Percentiles rank a stretch among this genome's conserved stretches.
Evolutionary conservation across 2,888 invertebrate genomes (phyloP).

Genomic region (Neoscelio sp.): DNA sequence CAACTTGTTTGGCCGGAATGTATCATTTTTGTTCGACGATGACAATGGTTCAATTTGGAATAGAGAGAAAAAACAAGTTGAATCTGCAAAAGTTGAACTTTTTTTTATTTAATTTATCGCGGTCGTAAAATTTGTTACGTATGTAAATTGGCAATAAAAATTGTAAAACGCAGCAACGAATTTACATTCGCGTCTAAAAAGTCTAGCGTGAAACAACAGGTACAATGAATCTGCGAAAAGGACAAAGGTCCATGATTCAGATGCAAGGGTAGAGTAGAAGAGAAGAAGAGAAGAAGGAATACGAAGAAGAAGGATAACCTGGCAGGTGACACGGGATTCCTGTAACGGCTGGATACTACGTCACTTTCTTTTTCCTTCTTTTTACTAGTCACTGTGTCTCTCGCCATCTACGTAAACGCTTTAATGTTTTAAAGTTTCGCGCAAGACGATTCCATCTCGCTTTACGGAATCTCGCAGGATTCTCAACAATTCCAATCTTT

Average conservation of each 20-base stretch:
- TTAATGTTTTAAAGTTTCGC: slow-evolving; percentile 72
- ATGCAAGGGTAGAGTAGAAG: slow-evolving; percentile 51
- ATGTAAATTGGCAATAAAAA: no score
- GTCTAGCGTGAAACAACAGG: slow-evolving; percentile 60
- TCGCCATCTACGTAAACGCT: slow-evolving; percentile 69
- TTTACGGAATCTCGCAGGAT: slow-evolving; percentile 61
- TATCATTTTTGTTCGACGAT: no score
- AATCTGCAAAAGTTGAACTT: no score
- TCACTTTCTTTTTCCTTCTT: slow-evolving; percentile 74
- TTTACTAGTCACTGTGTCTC: slow-evolving; percentile 62
- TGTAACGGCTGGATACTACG: slow-evolving; percentile 75
- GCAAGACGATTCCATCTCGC: slow-evolving; percentile 65
- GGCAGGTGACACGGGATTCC: slow-evolving; percentile 77
- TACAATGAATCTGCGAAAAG: slow-evolving; percentile 71
- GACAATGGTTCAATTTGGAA: no score
- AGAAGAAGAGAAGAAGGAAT: slow-evolving; percentile 32
- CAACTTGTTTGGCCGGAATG: no score
- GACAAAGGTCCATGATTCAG: slow-evolving; percentile 75
- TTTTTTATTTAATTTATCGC: no score
- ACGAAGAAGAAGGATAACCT: slow-evolving; percentile 69
- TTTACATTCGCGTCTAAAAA: slow-evolving; percentile 31
- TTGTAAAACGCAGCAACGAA: no score
- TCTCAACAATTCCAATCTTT: slow-evolving; percentile 55
- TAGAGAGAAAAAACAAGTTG: no score
- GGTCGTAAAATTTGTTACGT: no score